Evolutionary conservation across 2,888 invertebrate genomes (phyloP), one percentile per base, ranked within the genome.

Genomic region (Drosophila macrospina): DNA sequence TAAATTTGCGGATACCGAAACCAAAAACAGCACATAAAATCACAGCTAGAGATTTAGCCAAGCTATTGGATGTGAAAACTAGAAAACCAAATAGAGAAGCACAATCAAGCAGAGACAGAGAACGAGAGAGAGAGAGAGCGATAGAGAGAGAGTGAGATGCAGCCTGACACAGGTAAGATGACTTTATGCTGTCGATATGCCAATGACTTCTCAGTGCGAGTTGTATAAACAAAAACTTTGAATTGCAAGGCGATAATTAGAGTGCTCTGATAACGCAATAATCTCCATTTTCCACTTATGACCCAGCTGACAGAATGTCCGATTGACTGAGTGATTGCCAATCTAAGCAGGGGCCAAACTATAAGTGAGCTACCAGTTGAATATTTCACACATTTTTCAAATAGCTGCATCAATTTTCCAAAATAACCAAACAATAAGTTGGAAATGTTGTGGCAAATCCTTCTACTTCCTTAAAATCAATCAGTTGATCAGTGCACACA

Each of bases 1-100:
- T 83, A 83, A 83, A 83, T 83, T 83, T 83, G 66, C 80, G 82
- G 82, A 82, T 86, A 84, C 87, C 70, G 67, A 82, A 86, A 87
- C 82, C 88, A 76, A 83, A 83, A 85, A 85, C 82, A 83, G 88
- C 80, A 83, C 80, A 87, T 83, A 83, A 83, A 87, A 83, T 83
- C 83, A 87, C 86, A 78, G 84, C 68, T 62, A 79, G 71, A 81
- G 85, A 87, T 76, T 76, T 39, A n/a, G 75, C 61, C 60, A 80
- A 84, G 76, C 65, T 65, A 73, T 72, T 68, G 41, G 60, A 48
- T 36, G 37, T 32, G 55, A 34, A 39, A 41, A 41, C 37, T 26
- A 30, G 44, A 41, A n/a, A 52, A 28, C 16, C 15, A 11, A 32
- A 41, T 26, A 51, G 45, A 44, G 26, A 48, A 24, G n/a, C 5